A percentile compares a stretch with the other conserved stretches of the same genome.
phyloP scores from a whole-genome alignment of 2,113 vertebrate species.

The Pyrgilauda ruficollis region DNA sequence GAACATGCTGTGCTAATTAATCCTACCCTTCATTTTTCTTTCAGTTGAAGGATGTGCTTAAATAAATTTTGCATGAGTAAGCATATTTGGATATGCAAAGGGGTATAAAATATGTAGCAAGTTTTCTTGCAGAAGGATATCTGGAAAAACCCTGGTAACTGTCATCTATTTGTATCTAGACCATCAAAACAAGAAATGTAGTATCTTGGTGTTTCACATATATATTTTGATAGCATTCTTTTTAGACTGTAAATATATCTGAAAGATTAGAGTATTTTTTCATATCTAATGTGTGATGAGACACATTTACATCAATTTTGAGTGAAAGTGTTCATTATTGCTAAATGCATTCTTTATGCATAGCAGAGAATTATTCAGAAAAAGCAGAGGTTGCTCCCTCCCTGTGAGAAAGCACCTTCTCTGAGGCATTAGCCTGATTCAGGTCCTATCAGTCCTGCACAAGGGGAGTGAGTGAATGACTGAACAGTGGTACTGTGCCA shows the following conservation, averaged over 20 bases:
- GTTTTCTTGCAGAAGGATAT: slow-evolving; percentile 32
- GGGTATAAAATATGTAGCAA: slow-evolving; percentile 48
- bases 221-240: background rate
- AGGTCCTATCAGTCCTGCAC: background rate
- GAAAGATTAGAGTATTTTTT: background rate
- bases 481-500: background rate
- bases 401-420: background rate
- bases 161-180: background rate
- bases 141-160: background rate
- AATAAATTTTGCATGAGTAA: slow-evolving; percentile 79
- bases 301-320: background rate
- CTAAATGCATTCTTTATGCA: background rate
- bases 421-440: background rate
- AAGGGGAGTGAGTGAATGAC: background rate
- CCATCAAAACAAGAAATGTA: background rate
- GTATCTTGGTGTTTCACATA: background rate
- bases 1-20: slow-evolving; percentile 80
- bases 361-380: background rate
- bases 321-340: background rate
- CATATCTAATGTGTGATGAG: background rate
- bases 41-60: slow-evolving; percentile 63
- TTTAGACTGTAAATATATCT: background rate
- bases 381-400: background rate
- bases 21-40: slow-evolving; percentile 70
- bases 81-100: slow-evolving; percentile 66